Evolutionary conservation across 2,797 vertebrate genomes (phyloP), one percentile per base, ranked within the genome.

Genomic region (Trematomus bernacchii): DNA sequence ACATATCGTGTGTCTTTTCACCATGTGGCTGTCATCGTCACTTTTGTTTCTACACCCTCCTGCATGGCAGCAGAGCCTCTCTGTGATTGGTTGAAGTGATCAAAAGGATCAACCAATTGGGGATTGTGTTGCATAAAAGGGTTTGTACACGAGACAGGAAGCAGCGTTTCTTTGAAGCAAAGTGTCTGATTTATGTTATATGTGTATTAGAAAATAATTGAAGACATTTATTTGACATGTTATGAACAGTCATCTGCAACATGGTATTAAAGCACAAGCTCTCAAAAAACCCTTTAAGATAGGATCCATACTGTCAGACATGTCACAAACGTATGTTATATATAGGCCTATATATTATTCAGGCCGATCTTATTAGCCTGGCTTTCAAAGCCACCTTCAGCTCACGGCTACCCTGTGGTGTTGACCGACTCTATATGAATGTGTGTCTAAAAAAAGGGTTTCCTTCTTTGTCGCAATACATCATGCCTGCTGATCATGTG

Each of bases 11-110:
- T 87, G 19, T 78, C 78, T 63, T 54, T 79, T 66, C 63, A 70
- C 51, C 52, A 61, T 58, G 62, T 73, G 66, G 48, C 65, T 43
- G 54, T 27, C 76, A 75, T 82, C 21, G 23, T 55, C 76, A 69
- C 69, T 70, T 86, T 73, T 88, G 74, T 83, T 85, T 87, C 47
- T 55, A 55, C 54, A 46, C 71, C 63, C 47, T 70, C 69, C 62
- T 82, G 70, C 82, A 74, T 73, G 76, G 78, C 76, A 81, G 78
- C 81, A 78, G 62, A 52, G 44, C 30, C 54, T 60, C 57, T 64
- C 54, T 58, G 64, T 69, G 83, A 87, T 81, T 86, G 82, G 77
- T n/a, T 47, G 13, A 57, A 42, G 23, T 18, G 12, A 71, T 46
- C 14, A 44, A 78, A 76, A 65, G 43, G 37, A 59, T 85, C 43